Evolutionary conservation across 2,113 vertebrate genomes (phyloP).

Genomic region (Helogale parvula): DNA sequence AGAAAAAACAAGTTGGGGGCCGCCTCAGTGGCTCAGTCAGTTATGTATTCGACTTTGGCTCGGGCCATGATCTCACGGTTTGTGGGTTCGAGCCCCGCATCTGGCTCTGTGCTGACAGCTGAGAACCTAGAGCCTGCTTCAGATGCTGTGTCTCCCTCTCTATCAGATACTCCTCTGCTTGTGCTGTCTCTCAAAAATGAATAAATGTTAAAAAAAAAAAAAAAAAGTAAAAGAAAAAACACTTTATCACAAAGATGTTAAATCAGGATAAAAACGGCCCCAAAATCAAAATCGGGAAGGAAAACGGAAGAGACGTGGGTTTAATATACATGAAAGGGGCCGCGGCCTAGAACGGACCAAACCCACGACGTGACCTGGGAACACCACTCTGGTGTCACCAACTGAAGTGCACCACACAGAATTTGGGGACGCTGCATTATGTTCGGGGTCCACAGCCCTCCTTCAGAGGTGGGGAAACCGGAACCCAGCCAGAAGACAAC

Average conservation of each 20-base stretch:
- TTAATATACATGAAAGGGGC: not conserved
- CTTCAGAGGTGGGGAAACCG: not conserved
- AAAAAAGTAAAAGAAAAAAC: not conserved
- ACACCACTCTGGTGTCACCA: not conserved
- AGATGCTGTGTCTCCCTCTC: too few species aligned
- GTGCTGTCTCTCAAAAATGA: too few species aligned
- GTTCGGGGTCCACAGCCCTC: not conserved
- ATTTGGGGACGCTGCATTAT: not conserved
- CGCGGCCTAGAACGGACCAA: not conserved
- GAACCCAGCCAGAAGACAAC: not conserved
- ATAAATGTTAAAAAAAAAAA: not conserved
- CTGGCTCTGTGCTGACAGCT: too few species aligned
- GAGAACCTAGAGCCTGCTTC: too few species aligned
- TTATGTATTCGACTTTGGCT: too few species aligned
- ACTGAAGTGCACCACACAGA: not conserved
- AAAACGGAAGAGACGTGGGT: not conserved
- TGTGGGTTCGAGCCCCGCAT: too few species aligned
- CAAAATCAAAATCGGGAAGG: not conserved
- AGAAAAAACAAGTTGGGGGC: too few species aligned
- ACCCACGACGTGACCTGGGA: not conserved
- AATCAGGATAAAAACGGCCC: not conserved
- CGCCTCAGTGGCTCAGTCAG: too few species aligned
- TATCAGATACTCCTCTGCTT: too few species aligned
- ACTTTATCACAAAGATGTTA: not conserved
- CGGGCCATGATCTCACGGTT: too few species aligned